Evolutionary conservation across 53 echinoderm and acorn worm species (phyloP), one percentile per base, ranked within the genome.

Genomic region (Patiria pectinifera): DNA sequence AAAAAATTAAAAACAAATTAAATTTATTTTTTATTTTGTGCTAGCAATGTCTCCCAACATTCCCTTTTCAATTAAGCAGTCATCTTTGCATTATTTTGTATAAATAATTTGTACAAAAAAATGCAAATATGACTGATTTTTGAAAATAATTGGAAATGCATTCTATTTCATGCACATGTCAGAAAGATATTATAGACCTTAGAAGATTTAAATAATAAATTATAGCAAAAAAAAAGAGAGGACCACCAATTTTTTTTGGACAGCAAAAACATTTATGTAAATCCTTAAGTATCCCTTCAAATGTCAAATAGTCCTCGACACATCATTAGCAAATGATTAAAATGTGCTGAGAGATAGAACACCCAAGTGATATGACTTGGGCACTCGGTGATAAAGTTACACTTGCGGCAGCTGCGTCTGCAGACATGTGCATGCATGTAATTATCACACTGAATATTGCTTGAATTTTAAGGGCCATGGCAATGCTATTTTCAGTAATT

Each of bases 351-450:
- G 87, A 22, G 76, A 87, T 59, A 25, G 59, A 87, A 87, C 60
- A 87, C 87, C 76, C 78, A 59, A 24, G 59, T 59, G 75, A 76
- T 82, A 58, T n/a, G 58, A 82, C 53, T 82, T n/a, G 22, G 59
- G 10, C 58, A 87, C 59, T 58, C 79, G 12, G 80, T 80, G 89
- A 63, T 45, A 26, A 80, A 62, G 22, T 89, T 62, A 63, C 88
- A 80, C 79, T 45, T 63, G 18, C 45, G 45, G 63, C 89, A 89
- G 79, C 89, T 89, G 89, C 80, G 62, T 53, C 76, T 62, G 35
- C 63, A 85, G 62, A 85, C 44, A 11, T 76, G 44, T 23, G 26
- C 25, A 76, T 76, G 76, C 26, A 43, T 76, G 76, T 76, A 11
- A 66, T 66, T 66, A 66, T 18, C 66, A 66, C 66, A 66, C 53